Evolutionary conservation across 2,888 invertebrate species (phyloP), one percentile per base, ranked within the genome.

Genomic region (Hymenopus coronatus): DNA sequence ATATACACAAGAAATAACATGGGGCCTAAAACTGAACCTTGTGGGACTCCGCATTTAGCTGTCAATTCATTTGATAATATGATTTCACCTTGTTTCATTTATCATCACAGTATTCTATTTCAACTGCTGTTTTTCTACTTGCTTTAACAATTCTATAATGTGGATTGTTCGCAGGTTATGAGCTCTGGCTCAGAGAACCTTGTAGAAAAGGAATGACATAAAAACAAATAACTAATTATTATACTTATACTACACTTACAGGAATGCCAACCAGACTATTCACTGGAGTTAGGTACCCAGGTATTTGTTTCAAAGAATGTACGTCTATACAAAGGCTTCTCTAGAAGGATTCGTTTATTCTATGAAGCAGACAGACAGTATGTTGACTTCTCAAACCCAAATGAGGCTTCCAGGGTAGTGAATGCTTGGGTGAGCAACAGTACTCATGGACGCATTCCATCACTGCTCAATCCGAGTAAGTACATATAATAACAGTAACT

Each of bases 401-500:
- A 92, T 0, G 92, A 92, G 6, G 94, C 96, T 0, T 95, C 95
- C 0, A 92, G 93, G 9, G 92, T 93, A 12, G 97, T 99, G 90
- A 99, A 99, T 92, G 91, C 93, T 0, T 99, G 98, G 98, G 97
- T 98, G 1, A 94, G 95, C 46, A 95, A 96, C 89, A 93, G 96
- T 15, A 98, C 99, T 0, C 94, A 95, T 14, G 96, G 96, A 20
- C 96, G 95, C 25, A 70, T 70, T 70, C 15, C 54, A 70, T 70
- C 54, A 6, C 3, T 70, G 4, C 54, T 70, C 54, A 70, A 70
- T 70, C 1, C 20, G 20, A 70, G 54, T 70, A 70, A 70, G 54
- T 70, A 70, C 25, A 40, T 8, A n/a, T n/a, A n/a, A n/a, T n/a
- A n/a, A n/a, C n/a, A n/a, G n/a, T n/a, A n/a, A n/a, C n/a, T n/a